Evolutionary conservation across 2,113 vertebrate genomes (phyloP), one percentile per base, ranked within the genome.

Genomic region (Dromaius novaehollandiae): DNA sequence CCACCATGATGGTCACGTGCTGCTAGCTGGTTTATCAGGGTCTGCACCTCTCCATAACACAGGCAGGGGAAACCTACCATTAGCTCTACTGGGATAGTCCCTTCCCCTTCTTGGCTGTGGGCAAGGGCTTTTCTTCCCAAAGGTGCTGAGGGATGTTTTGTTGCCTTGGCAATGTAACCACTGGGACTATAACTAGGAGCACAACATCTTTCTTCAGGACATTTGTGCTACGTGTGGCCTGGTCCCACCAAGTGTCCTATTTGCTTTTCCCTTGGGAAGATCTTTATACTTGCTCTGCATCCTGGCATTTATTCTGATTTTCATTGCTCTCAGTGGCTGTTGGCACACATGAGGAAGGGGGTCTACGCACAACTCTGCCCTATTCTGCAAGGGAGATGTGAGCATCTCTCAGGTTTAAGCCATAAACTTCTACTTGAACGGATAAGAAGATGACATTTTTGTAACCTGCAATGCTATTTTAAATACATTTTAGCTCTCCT

Each of bases 361-460:
- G 28, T 10, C n/a, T 69, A 8, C 24, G 34, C 34, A 25, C 48
- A 28, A 36, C n/a, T 53, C 48, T 44, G 40, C 21, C 32, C 13
- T 48, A 6, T 30, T 92, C 74, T 88, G 44, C 74, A 68, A 63
- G 42, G 70, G 87, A 69, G 83, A 25, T 53, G 70, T 38, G 40
- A 77, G 32, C 53, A 46, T 74, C 87, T 96, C 86, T 63, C 48
- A 80, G 50, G 89, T 92, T 91, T 94, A 96, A 96, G 96, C 96
- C 96, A 96, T 95, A 91, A 17, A 65, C 85, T 95, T 94, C 75
- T 95, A 94, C 95, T 96, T 96, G 93, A 94, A 95, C 13, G 25
- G 30, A 44, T 46, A 70, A 28, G 21, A 58, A 71, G 63, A 88
- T 63, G 26, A 66, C 15, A 3, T 61, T 69, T 87, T 65, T 42